A percentile compares a stretch with the other conserved stretches of the same genome.
Conservation (phyloP, 2,888 invertebrate species). For the Thumatha senex region DNA sequence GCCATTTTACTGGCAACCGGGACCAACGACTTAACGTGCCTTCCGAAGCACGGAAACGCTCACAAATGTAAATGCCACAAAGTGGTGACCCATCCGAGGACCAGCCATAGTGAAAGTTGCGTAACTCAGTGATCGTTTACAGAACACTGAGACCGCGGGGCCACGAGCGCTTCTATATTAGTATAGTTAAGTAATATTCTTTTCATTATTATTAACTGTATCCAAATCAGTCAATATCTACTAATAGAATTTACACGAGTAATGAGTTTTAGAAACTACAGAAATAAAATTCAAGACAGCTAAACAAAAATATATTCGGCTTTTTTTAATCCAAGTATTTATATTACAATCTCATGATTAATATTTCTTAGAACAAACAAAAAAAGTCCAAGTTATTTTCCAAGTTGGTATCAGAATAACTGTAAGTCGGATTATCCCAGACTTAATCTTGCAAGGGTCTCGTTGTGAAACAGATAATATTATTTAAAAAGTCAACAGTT, state of each 20-base stretch:
- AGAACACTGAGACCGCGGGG: no score
- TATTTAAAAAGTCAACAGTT: slow-evolving; percentile 35
- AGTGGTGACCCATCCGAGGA: no score
- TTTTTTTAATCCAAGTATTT: neutral
- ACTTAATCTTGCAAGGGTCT: slow-evolving; percentile 37
- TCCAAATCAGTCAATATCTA: no score
- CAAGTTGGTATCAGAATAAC: slow-evolving; percentile 30
- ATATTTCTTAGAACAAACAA: slow-evolving; percentile 13
- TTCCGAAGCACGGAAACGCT: no score
- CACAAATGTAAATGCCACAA: no score
- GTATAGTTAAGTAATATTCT: no score
- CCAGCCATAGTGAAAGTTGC: no score
- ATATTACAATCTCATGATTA: neutral
- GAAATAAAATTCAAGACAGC: neutral
- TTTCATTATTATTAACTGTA: no score
- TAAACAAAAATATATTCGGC: neutral
- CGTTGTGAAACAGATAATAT: slow-evolving; percentile 20
- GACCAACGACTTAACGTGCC: no score
- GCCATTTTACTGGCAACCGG: no score
- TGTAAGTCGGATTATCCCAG: slow-evolving; percentile 38
- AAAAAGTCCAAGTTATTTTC: slow-evolving; percentile 28
- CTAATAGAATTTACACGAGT: neutral
- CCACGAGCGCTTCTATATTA: no score
- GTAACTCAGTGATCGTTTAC: no score
- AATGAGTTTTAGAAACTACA: neutral